Conservation (phyloP, 2,797 vertebrate species). For the Urophycis tenuis region DNA sequence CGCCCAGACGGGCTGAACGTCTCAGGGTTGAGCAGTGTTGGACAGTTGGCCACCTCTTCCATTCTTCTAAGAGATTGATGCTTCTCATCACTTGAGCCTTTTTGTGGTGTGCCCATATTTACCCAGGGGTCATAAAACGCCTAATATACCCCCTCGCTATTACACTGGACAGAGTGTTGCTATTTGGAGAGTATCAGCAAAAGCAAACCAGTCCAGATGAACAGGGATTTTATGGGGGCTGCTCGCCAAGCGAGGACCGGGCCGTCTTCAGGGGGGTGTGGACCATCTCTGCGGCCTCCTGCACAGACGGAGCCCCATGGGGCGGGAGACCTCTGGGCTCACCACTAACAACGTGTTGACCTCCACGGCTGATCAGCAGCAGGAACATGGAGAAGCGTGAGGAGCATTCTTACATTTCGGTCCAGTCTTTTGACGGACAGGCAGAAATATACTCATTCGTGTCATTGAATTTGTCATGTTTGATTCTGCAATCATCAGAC, state of each 20-base stretch:
- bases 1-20: background rate
- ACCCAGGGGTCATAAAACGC: background rate
- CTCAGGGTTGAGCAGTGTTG: background rate
- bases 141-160: constrained; percentile 15
- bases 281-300: too few relatives aligned
- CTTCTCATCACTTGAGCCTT: background rate
- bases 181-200: constrained; percentile 14
- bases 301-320: too few relatives aligned
- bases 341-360: too few relatives aligned
- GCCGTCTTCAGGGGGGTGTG: too few relatives aligned
- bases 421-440: too few relatives aligned
- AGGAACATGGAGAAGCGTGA: too few relatives aligned
- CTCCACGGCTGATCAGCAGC: too few relatives aligned
- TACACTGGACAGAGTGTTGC: constrained; percentile 25
- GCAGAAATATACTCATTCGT: too few relatives aligned
- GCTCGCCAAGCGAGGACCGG: constrained; percentile 3
- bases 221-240: constrained; percentile 28
- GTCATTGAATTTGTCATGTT: too few relatives aligned
- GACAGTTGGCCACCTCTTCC: background rate
- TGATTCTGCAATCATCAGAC: too few relatives aligned
- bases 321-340: too few relatives aligned
- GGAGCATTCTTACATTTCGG: too few relatives aligned
- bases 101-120: background rate
- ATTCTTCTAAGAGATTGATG: background rate
- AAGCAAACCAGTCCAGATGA: constrained; percentile 9